Conservation (phyloP, 2,888 invertebrate species). For the Diplazon laetatorius region DNA sequence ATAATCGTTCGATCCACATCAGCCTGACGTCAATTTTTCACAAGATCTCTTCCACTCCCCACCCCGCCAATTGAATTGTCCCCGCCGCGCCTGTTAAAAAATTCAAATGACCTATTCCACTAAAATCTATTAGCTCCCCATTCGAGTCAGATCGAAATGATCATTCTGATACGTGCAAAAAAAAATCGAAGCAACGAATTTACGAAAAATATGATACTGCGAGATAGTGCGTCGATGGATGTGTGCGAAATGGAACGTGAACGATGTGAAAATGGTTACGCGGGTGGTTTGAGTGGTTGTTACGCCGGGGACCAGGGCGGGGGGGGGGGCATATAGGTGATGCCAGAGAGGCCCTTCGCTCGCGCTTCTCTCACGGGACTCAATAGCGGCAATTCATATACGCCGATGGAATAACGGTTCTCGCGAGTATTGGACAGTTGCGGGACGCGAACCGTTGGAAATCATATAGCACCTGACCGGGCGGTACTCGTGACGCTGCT, state of each 20-base stretch:
- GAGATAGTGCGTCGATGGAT: slow-evolving; percentile 47
- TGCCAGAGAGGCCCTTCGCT: slow-evolving; percentile 41
- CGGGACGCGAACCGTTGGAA: slow-evolving; percentile 62
- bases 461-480: slow-evolving; percentile 64
- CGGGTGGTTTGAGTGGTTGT: slow-evolving; percentile 34
- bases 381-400: slow-evolving; percentile 44
- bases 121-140: slow-evolving; percentile 27
- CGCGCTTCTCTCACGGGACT: slow-evolving; percentile 40
- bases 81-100: slow-evolving; percentile 30
- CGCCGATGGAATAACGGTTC: slow-evolving; percentile 63
- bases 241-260: slow-evolving; percentile 56
- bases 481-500: no score
- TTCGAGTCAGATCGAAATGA: slow-evolving; percentile 29
- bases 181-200: slow-evolving; percentile 55
- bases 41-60: no score
- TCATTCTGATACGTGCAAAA: no score
- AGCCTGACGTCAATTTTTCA: not conserved
- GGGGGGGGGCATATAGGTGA: slow-evolving; percentile 53
- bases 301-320: no score
- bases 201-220: slow-evolving; percentile 60
- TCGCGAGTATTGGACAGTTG: slow-evolving; percentile 59
- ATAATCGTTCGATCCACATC: not conserved
- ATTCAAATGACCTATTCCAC: slow-evolving; percentile 52
- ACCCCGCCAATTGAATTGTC: no score
- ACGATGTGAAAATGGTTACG: slow-evolving; percentile 41